Evolutionary conservation across 2,888 invertebrate genomes (phyloP), one percentile per base, ranked within the genome.

Genomic region (Scaptomyza tumidula): DNA sequence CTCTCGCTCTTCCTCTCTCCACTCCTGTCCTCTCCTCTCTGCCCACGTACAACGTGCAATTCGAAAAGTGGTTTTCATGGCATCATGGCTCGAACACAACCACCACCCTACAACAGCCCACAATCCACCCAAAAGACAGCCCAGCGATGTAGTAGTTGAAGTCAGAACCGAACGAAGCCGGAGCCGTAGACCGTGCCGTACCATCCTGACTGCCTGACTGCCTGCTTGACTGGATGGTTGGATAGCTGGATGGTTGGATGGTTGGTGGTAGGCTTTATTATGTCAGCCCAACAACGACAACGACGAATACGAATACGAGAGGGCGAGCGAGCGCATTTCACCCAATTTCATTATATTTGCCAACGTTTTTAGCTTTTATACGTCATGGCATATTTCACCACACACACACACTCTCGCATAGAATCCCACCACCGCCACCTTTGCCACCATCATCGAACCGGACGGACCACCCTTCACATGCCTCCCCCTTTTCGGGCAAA

Each of bases 281-380:
- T 89, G 90, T 85, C 88, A 87, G 89, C 71, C 74, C 75, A 57
- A 46, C 54, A 41, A 41, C 41, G 13, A 35, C 35, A 1, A 35
- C 33, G 33, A 33, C 33, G 33, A 29, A 1, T 2, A 29, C 33
- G 33, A 33, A 0, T 10, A 33, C 10, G 53, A 33, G 55, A 39
- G 63, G 29, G 65, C 65, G 70, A 65, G 67, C 67, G 70, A 67
- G 63, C 67, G 75, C 84, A 84, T 89, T 88, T 88, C 88, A 89
- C 88, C 88, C 88, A 88, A 88, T 88, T 88, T 88, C 88, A 89
- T 89, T 88, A 88, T 88, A 82, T 88, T 88, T 86, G 75, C 89
- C 84, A 87, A 78, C 87, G 84, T 85, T 87, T 88, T 89, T 85
- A 89, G 89, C 89, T 89, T 86, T 83, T 89, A 80, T 86, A 89